Evolutionary conservation across 2,113 vertebrate genomes (phyloP), one percentile per base, ranked within the genome.

Genomic region (Cephalopholis sonnerati): DNA sequence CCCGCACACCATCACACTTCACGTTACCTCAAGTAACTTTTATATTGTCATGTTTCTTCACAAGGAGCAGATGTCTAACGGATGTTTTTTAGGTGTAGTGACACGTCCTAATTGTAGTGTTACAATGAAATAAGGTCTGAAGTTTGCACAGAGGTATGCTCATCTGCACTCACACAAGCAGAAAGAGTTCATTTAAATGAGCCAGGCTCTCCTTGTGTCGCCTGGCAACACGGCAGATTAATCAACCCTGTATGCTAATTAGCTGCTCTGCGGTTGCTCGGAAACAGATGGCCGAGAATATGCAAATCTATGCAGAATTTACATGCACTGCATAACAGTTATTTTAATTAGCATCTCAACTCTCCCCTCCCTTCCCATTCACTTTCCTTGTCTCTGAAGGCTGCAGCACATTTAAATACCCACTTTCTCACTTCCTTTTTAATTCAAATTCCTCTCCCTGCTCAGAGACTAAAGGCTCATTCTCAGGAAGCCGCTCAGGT

Each of bases 251-350:
- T 98, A 99, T 99, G 98, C 96, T 99, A 99, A 99, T 98, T 97
- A 98, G 96, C 96, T 88, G 93, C 95, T 96, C 96, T 95, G 96
- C 94, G 95, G 96, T 97, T 97, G 96, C 98, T 95, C 94, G 97
- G 96, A 98, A 99, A 99, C 98, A 99, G 98, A 98, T 98, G 98
- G 97, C 96, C 82, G 95, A 95, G 96, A 99, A 97, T 97, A 99
- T 99, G 98, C 96, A 99, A 98, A 99, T 99, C 95, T 96, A 97
- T 97, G 97, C 97, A 98, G 97, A 97, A 99, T 98, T 96, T 97
- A 97, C 97, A 97, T 97, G 94, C 92, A 93, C 95, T 96, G 96
- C 96, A 97, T 97, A 98, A 96, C 96, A 94, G 95, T 95, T 95
- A 93, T 93, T 92, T 97, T 97, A 97, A 99, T 99, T 98, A 98